phyloP scores from a whole-genome alignment of 2,797 vertebrate species.

The Sarcophilus harrisii region DNA sequence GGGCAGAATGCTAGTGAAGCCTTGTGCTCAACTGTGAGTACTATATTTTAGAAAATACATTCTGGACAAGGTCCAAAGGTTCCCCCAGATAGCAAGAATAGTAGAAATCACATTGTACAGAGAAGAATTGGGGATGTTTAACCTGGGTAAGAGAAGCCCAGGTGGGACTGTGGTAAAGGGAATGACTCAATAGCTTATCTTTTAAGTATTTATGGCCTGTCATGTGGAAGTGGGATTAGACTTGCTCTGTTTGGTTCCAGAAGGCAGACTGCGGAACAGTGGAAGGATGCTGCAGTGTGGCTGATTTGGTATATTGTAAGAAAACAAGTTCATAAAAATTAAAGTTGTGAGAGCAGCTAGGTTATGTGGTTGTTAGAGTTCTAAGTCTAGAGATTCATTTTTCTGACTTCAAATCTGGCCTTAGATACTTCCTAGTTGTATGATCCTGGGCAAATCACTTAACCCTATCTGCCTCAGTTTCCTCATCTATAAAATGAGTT shows the following conservation, averaged over 20 bases:
- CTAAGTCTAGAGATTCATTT: not conserved
- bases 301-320: not conserved
- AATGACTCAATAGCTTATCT: not conserved
- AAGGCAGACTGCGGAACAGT: not conserved
- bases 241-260: not conserved
- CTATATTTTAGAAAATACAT: not conserved
- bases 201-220: not conserved
- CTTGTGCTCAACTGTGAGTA: not conserved
- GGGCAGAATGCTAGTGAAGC: not conserved
- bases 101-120: not conserved
- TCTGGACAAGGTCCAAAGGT: not conserved
- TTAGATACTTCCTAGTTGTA: not conserved
- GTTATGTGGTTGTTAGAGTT: not conserved
- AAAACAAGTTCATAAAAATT: not conserved
- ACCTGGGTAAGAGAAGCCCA: not conserved
- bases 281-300: not conserved
- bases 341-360: not conserved
- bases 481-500: too few species aligned
- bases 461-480: not conserved
- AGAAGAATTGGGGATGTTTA: not conserved
- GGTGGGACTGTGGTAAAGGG: not conserved
- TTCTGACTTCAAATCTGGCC: not conserved
- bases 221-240: not conserved
- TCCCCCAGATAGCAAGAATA: not conserved
- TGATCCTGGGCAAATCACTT: not conserved